Percentiles rank a stretch among this genome's conserved stretches.
These are phyloP conservation scores for Zophobas atratus DNA, from an alignment of 1,140 invertebrate species.

Conservation along the genomic window DNA sequence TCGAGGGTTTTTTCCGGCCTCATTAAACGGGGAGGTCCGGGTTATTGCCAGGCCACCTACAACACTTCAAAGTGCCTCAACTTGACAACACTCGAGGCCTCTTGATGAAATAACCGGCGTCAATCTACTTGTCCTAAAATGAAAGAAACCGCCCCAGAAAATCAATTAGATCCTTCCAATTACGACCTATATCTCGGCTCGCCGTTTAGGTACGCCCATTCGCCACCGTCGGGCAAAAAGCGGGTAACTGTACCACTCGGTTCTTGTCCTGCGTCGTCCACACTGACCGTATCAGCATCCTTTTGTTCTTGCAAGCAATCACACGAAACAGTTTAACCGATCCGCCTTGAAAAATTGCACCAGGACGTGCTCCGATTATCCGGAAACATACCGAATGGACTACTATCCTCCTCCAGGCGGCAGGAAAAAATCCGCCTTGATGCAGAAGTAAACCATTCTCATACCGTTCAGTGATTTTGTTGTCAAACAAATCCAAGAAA, in stretches of 20 bases:
- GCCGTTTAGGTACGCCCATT: not conserved
- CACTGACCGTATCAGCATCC: not conserved
- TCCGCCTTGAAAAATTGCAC: constrained; percentile 16
- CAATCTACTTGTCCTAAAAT: not conserved
- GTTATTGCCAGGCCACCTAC: constrained; percentile 20
- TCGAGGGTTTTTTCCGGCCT: constrained; percentile 10
- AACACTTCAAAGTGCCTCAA: constrained; percentile 3
- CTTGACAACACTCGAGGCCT: constrained; percentile 11
- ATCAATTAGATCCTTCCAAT: too few relatives aligned
- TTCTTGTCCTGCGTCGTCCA: not conserved
- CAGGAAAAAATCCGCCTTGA: constrained; percentile 11
- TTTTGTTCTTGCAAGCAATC: not conserved
- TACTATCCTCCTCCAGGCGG: constrained; percentile 1
- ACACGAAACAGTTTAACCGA: not conserved
- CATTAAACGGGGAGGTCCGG: constrained; percentile 20
- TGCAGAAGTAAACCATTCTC: constrained; percentile 47
- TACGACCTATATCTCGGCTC: too few relatives aligned
- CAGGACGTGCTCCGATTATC: constrained; percentile 18
- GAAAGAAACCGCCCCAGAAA: too few relatives aligned
- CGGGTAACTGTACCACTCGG: not conserved
- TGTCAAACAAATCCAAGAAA: constrained; percentile 53
- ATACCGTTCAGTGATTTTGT: constrained; percentile 53
- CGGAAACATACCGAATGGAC: not conserved
- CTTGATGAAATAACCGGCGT: not conserved
- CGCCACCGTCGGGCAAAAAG: not conserved